phyloP scores from a whole-genome alignment of 2,113 vertebrate species.

The Probosciger aterrimus region DNA sequence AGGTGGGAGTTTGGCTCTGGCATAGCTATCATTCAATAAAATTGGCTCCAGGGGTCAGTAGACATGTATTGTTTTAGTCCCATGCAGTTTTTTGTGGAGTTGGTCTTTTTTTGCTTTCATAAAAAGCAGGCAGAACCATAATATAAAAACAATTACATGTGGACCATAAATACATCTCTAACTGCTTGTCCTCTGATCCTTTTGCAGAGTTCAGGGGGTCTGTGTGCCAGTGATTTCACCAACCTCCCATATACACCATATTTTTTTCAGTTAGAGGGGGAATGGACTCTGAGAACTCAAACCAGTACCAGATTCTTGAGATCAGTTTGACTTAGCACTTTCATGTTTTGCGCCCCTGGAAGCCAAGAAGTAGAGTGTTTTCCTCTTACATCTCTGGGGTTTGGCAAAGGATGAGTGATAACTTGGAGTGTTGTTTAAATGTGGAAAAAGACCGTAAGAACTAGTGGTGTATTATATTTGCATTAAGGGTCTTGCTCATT shows the following conservation, averaged over 20 bases:
- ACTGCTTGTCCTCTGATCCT: neutral
- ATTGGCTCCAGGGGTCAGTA: neutral
- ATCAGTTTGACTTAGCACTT: neutral
- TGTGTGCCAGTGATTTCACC: neutral
- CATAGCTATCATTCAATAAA: neutral
- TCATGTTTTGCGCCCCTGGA: neutral
- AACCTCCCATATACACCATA: neutral
- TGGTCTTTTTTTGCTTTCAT: neutral
- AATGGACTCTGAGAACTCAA: neutral
- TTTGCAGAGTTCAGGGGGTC: neutral
- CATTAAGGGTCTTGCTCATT: neutral
- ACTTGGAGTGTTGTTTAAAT: neutral
- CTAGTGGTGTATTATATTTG: neutral
- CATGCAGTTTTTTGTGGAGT: neutral
- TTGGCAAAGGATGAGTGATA: neutral
- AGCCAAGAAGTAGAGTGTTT: neutral
- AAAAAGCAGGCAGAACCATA: neutral
- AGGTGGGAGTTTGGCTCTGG: constrained; percentile 2
- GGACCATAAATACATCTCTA: neutral
- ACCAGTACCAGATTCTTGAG: neutral
- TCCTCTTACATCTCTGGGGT: neutral
- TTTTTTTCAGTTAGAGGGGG: neutral
- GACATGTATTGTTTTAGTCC: neutral
- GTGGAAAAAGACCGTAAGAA: neutral
- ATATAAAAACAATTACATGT: neutral